Percentiles rank a stretch among this genome's conserved stretches.
phyloP scores from a whole-genome alignment of 1,140 invertebrate genomes.

The Drosophila miranda region DNA sequence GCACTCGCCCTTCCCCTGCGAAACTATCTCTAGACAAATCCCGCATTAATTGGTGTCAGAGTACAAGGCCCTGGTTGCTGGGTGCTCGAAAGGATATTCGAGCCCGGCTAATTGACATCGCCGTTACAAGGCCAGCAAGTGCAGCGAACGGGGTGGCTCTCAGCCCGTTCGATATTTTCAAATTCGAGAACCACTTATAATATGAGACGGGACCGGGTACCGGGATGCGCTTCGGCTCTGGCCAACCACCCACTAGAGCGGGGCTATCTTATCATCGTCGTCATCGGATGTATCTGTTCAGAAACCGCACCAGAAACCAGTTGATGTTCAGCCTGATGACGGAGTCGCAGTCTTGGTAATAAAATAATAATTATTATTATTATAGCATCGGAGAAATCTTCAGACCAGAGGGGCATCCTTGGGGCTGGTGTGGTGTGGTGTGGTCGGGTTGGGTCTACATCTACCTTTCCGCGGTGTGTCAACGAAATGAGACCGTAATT shows the following conservation, averaged over 20 bases:
- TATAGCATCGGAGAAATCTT: conserved; percentile 80
- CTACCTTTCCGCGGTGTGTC: conserved; percentile 53
- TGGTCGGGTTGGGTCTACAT: conserved; percentile 15
- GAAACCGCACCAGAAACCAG: conserved; percentile 22
- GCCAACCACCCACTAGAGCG: conserved; percentile 29
- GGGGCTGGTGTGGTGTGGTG: conserved; percentile 18
- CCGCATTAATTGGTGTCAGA: conserved; percentile 74
- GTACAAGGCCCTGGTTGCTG: too few species aligned
- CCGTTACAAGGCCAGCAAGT: conserved; percentile 62
- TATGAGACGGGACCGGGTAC: conserved; percentile 41
- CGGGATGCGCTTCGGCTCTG: too few species aligned
- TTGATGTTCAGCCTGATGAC: conserved; percentile 6
- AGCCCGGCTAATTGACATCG: conserved; percentile 70
- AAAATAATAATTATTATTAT: conserved; percentile 81
- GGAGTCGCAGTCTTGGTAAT: conserved; percentile 37
- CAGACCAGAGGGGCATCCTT: conserved; percentile 47
- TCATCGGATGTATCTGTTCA: neutral
- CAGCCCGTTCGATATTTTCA: conserved; percentile 41
- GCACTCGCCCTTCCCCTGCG: conserved; percentile 6
- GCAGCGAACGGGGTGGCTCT: conserved; percentile 22
- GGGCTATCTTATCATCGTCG: neutral
- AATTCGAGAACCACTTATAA: conserved; percentile 81
- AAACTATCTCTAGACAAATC: conserved; percentile 9
- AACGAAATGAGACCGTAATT: conserved; percentile 69
- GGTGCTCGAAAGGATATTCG: conserved; percentile 34